Evolutionary conservation across 1,140 invertebrate genomes (phyloP).

Genomic region (Achatina immaculata): DNA sequence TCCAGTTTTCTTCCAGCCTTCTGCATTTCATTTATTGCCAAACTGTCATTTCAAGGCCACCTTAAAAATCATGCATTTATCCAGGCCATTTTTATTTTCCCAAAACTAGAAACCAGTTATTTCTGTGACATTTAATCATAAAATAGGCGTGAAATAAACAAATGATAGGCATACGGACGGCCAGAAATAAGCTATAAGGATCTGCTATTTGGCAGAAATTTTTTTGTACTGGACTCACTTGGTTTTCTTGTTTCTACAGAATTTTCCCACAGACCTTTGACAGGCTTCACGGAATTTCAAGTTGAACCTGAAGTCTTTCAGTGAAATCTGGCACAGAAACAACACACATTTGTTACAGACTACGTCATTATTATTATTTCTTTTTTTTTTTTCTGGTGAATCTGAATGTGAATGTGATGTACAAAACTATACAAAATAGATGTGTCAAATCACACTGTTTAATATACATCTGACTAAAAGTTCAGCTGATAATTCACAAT

Average conservation of each 20-base stretch:
- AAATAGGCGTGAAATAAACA: background rate
- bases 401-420: background rate
- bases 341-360: background rate
- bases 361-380: background rate
- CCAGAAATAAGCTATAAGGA: no score
- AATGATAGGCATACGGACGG: no score
- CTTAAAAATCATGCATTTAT: no score
- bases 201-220: no score
- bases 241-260: slow-evolving; percentile 76
- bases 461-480: no score
- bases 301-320: slow-evolving; percentile 95
- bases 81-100: background rate
- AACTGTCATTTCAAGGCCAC: no score
- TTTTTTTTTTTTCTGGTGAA: background rate
- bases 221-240: slow-evolving; percentile 67
- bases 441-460: no score
- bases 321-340: slow-evolving; percentile 79
- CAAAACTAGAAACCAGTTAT: background rate
- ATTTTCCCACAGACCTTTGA: slow-evolving; percentile 83
- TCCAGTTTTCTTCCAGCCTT: no score
- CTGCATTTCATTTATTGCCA: no score
- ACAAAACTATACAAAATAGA: background rate
- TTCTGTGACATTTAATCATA: background rate
- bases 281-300: slow-evolving; percentile 96
- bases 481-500: no score